Base-by-base conservation (phyloP, 2,888 invertebrate genomes). In the Philonicus albiceps region DNA sequence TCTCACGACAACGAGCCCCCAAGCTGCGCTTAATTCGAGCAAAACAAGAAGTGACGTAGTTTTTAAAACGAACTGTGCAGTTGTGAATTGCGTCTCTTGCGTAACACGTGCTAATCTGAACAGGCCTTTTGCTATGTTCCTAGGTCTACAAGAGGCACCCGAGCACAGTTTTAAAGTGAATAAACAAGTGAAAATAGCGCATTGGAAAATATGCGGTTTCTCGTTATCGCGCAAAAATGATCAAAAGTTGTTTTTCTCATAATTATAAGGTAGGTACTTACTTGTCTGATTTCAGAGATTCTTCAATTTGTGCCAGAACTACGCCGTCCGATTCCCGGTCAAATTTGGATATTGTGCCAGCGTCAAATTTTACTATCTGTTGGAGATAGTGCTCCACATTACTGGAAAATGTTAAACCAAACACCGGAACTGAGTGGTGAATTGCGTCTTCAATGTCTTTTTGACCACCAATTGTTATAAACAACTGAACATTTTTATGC, bases 371-470 rank as follows among this genome's bases (percentile, higher is more conserved):
- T 72, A 88, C 83, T 78, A 89, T 88, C 87, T 90, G 89, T n/a
- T 89, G 30, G 13, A 90, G 86, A 86, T 90, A 90, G 86, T 90
- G 90, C 78, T 90, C 90, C 37, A 89, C 84, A 75, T 87, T 89
- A 34, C 88, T 88, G 5, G 89, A 89, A 85, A 89, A 89, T 80
- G 89, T 88, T n/a, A 90, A 88, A 30, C 90, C 90, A 22, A 89
- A 84, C 53, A 89, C 88, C 16, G 90, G 90, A n/a, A 89, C 89
- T 53, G 87, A 85, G 86, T 89, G 88, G 87, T 90, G 89, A 85
- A 90, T 89, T 76, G 90, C 89, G 88, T 90, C 90, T 87, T 90
- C 89, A 6, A 89, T 88, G 83, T 89, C 89, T 3, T 89, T 86
- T 86, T 90, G 90, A 43, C 89, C 89, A 34, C 90, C 90, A 37